Evolutionary conservation across 2,113 vertebrate species (phyloP), one percentile per base, ranked within the genome.

Genomic region (Pyxicephalus adspersus): DNA sequence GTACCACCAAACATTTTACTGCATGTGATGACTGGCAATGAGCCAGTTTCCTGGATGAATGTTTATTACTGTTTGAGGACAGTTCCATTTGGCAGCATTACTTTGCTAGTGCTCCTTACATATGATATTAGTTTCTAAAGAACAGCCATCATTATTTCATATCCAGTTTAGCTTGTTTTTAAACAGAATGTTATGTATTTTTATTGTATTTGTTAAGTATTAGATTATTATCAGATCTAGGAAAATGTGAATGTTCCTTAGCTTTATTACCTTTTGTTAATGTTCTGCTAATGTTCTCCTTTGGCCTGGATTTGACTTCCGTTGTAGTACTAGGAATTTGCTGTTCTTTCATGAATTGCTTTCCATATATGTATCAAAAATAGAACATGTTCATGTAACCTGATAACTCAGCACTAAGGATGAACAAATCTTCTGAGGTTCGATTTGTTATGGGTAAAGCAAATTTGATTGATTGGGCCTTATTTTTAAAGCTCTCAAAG

Each of bases 251-350:
- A 28, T 54, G 68, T 72, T 72, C 51, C 68, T 76, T 50, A 9
- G 23, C 23, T 45, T 63, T 51, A 76, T 76, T 64, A 26, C 34
- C 22, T 31, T 51, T 26, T 77, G 75, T 77, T 77, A 77, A 64
- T 77, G 25, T 31, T 76, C 57, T 45, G 55, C 57, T 63, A 76
- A 63, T 76, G 73, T 76, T 76, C 73, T 50, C 22, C 34, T 28
- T 17, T 51, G 34, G 16, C 23, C 50, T 76, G 34, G n/a, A 18
- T 61, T 11, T n/a, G 20, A 18, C 38, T 64, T 16, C 16, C 17
- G n/a, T 63, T 63, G 31, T 19, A 50, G 31, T 76, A 64, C 38
- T 76, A 45, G 60, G 60, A 52, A n/a, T 64, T 76, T 64, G 15
- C 34, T 51, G 51, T 70, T 52, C 64, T 75, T 18, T 13, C 9